Evolutionary conservation across 2,797 vertebrate genomes (phyloP), one percentile per base, ranked within the genome.

Genomic region (Myotis planiceps): DNA sequence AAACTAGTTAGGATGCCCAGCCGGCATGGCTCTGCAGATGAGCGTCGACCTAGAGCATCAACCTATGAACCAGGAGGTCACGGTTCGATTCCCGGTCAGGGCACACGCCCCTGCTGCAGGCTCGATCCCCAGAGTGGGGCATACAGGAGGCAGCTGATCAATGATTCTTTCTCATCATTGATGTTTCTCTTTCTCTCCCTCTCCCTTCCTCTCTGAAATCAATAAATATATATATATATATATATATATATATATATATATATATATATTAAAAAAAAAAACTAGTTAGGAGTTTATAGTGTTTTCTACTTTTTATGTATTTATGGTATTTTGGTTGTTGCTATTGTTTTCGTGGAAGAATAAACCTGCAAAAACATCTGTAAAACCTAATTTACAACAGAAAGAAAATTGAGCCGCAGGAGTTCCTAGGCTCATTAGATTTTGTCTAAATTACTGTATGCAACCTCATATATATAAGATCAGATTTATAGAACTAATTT

Each of bases 341-440:
- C 29, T 51, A 7, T 23, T 69, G 1, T 72, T 91, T 93, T 45
- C 23, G 9, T 37, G 18, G 12, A 75, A 32, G 29, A 93, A 68
- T 45, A 95, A 91, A 93, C 13, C 51, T 84, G 34, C 76, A 29
- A 89, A 53, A 53, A 60, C 1, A n/a, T 23, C 25, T 37, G 13
- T 86, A 37, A 75, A 84, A 92, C 21, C 60, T 75, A 80, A 49
- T 76, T 86, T 80, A 76, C 21, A 84, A 34, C 13, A 63, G 69
- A 78, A 47, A 84, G 16, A 93, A 80, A 75, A 71, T 74, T 60
- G 34, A 69, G 39, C n/a, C 4, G 3, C 12, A 65, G 42, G n/a
- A 8, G 7, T 87, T 88, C 86, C 65, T 95, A 68, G 71, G 13
- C 19, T 89, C 21, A 18, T 86, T 92, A 76, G 55, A 80, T 93